phyloP scores from a whole-genome alignment of 2,888 invertebrate genomes.

The Chrysodeixis includens region DNA sequence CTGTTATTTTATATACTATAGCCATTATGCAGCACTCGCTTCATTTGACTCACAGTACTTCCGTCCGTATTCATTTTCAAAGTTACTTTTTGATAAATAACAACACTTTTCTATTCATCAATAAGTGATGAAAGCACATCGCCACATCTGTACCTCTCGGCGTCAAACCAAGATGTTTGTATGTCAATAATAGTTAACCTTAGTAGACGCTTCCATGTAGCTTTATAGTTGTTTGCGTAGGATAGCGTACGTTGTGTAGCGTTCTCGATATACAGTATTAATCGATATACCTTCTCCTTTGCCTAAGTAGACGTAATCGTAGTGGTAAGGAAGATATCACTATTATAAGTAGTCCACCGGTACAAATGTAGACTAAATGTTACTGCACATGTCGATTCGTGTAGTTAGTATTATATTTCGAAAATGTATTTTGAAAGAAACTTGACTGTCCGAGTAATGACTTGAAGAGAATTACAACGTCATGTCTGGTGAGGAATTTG shows the following conservation, averaged over 20 bases:
- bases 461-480: too few species aligned
- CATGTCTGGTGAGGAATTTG: too few species aligned
- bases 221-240: constrained; percentile 71
- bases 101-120: not conserved
- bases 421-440: not conserved
- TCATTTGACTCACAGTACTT: too few species aligned
- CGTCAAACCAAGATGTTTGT: constrained; percentile 37
- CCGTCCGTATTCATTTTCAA: not conserved
- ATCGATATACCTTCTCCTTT: constrained; percentile 75
- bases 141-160: constrained; percentile 5
- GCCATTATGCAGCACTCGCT: too few species aligned
- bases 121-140: not conserved
- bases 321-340: constrained; percentile 52
- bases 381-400: constrained; percentile 45
- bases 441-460: not conserved
- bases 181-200: constrained; percentile 32
- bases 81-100: not conserved
- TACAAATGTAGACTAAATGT: constrained; percentile 43
- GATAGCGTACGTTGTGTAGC: constrained; percentile 59
- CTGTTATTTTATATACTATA: too few species aligned
- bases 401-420: not conserved
- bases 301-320: constrained; percentile 53
- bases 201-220: constrained; percentile 80
- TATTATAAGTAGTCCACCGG: constrained; percentile 47
- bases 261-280: constrained; percentile 78